Conservation (phyloP, 2,888 invertebrate species). For the Cataglyphis altisquamis region DNA sequence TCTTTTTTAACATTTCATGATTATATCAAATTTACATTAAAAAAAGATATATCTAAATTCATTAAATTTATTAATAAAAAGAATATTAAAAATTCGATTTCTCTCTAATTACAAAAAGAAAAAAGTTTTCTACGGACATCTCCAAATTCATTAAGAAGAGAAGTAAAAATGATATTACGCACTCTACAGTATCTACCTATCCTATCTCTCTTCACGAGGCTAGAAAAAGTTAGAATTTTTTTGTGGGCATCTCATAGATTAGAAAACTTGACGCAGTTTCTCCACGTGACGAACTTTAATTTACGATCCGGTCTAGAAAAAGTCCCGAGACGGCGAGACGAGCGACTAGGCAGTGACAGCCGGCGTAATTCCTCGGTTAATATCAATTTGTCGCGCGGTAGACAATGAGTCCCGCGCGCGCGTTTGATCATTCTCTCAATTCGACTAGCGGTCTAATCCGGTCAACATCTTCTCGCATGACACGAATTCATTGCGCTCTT, state of each 20-base stretch:
- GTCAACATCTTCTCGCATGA: constrained; percentile 79
- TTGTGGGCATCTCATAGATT: background rate
- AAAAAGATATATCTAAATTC: background rate
- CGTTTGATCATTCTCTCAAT: constrained; percentile 79
- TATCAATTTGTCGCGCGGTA: constrained; percentile 63
- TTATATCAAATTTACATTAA: background rate
- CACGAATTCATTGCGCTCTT: constrained; percentile 80
- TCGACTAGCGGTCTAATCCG: constrained; percentile 78
- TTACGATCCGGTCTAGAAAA: constrained; percentile 45
- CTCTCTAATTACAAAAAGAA: background rate
- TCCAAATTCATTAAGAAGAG: background rate
- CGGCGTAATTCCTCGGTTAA: constrained; percentile 64
- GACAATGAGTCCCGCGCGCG: constrained; percentile 44
- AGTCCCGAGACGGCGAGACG: constrained; percentile 43
- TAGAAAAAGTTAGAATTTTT: constrained; percentile 8
- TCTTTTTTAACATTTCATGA: background rate
- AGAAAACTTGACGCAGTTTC: constrained; percentile 18
- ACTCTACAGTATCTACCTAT: background rate
- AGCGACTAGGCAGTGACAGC: constrained; percentile 8
- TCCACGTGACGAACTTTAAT: constrained; percentile 40
- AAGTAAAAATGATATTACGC: background rate
- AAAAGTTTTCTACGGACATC: background rate
- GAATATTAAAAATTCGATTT: background rate
- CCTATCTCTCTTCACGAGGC: background rate
- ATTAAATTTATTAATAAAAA: background rate